phyloP scores from a whole-genome alignment of 1,140 invertebrate genomes.

The Monomorium pharaonis region DNA sequence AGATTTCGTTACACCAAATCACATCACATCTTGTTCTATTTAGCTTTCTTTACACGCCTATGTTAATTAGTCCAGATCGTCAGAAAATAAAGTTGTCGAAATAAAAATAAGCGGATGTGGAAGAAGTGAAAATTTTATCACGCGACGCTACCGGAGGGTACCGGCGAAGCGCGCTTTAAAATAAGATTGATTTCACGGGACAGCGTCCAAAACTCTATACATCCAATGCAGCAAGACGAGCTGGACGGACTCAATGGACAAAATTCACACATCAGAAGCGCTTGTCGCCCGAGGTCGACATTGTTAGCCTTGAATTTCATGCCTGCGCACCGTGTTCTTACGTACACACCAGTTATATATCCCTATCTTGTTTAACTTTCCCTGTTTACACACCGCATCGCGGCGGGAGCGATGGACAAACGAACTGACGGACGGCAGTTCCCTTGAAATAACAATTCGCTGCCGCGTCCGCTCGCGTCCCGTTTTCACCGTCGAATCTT shows the following conservation, averaged over 20 bases:
- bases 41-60: background rate
- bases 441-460: conserved; percentile 79
- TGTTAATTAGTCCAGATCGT: too few species aligned
- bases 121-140: background rate
- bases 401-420: conserved; percentile 72
- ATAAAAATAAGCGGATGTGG: background rate
- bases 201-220: background rate
- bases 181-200: conserved; percentile 17
- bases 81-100: conserved; percentile 1
- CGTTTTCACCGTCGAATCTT: conserved; percentile 38
- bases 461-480: conserved; percentile 41
- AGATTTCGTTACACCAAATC: background rate
- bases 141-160: background rate
- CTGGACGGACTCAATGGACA: conserved; percentile 23
- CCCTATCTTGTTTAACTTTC: conserved; percentile 72
- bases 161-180: background rate
- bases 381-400: conserved; percentile 78
- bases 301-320: conserved; percentile 63
- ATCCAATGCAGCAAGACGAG: background rate
- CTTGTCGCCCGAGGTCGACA: conserved; percentile 46
- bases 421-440: conserved; percentile 69
- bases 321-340: conserved; percentile 26
- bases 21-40: background rate
- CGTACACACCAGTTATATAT: conserved; percentile 62
- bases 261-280: conserved; percentile 52